Evolutionary conservation across 2,113 vertebrate species (phyloP).

Genomic region (Chrysemys picta): DNA sequence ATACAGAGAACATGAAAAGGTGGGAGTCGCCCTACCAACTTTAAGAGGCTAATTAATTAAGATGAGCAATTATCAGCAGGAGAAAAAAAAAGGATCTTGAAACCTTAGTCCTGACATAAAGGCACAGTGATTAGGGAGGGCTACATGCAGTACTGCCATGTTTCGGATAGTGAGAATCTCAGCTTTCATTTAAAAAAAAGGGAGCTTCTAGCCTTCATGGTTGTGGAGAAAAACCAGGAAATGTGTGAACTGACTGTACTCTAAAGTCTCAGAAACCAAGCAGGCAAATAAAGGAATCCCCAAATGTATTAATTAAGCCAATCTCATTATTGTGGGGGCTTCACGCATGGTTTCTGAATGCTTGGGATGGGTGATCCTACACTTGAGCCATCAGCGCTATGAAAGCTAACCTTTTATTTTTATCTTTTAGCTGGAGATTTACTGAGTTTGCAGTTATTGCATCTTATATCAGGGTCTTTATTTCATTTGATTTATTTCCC

Average conservation of each 20-base stretch:
- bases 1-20: too few relatives aligned
- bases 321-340: background rate
- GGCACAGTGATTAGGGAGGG: background rate
- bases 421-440: background rate
- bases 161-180: background rate
- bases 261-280: background rate
- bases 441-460: constrained; percentile 27
- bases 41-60: too few relatives aligned
- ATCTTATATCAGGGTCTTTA: constrained; percentile 3
- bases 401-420: constrained; percentile 19
- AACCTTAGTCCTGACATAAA: background rate
- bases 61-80: too few relatives aligned
- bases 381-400: background rate
- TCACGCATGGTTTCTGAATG: background rate
- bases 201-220: background rate
- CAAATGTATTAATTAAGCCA: background rate
- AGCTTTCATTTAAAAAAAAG: background rate
- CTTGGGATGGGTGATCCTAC: background rate
- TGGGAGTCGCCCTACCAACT: too few relatives aligned
- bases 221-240: background rate
- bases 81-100: background rate
- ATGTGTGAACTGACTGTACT: background rate
- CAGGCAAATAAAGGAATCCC: background rate
- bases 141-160: fast-evolving
- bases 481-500: constrained; percentile 41